Base-by-base conservation (phyloP, 2,888 invertebrate genomes). In the Aricia artaxerxes region DNA sequence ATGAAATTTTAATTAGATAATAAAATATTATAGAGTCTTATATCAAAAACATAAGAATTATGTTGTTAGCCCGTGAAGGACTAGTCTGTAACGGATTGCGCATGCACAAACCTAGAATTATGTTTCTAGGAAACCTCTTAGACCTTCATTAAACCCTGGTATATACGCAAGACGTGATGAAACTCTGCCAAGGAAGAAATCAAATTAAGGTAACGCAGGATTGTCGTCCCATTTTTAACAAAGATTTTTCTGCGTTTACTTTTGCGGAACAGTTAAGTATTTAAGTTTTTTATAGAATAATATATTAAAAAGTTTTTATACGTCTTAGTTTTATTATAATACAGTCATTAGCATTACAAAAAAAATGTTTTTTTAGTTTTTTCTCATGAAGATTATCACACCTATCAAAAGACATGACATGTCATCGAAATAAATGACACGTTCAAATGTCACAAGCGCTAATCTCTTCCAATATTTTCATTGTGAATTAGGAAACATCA, bases 91-190 rank as follows among this genome's bases (percentile, higher is more conserved):
- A 81, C 82, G 83, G 83, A 83, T 85, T 85, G 83, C 81, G 73
- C 78, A 79, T 81, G 81, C 83, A 80, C 83, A 84, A 85, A 86
- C 86, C 86, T 81, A 44, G 82, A 84, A 88, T 89, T 89, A 88
- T 83, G 83, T 85, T 88, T 88, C 87, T 82, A 86, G 84, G 82
- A 82, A 87, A 84, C 84, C 84, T 84, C 86, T 85, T 85, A 85
- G 82, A 84, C 84, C 83, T 78, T 87, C 85, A 89, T 90, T 88
- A 88, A 85, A 81, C 80, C 81, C 82, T 81, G 81, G 83, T 83
- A 83, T 79, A 85, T 85, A 90, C 89, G 88, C 85, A 87, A 86
- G 83, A 84, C 81, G 84, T 84, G 85, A 84, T 83, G 85, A 85
- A 85, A 85, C 83, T 82, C 80, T 82, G 79, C 11, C 31, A 9